Percentiles rank a stretch among this genome's conserved stretches.
Evolutionary conservation across 2,797 vertebrate genomes (phyloP).

Genomic region (Fistularia tabacaria): DNA sequence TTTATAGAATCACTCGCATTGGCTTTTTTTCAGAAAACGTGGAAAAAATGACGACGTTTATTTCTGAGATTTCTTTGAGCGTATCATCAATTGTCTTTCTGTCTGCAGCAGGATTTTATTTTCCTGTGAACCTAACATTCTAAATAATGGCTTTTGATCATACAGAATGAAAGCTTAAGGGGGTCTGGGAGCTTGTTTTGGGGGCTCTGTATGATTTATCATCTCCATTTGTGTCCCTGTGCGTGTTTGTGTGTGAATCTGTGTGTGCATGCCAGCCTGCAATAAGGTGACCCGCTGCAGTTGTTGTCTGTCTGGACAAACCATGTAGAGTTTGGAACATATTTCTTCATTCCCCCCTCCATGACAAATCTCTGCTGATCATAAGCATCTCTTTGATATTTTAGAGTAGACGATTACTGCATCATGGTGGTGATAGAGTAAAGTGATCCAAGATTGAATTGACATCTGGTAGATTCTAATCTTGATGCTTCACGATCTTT

Average conservation of each 20-base stretch:
- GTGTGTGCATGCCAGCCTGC: constrained; percentile 4
- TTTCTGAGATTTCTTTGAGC: no score
- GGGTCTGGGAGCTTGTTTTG: neutral
- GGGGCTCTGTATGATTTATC: neutral
- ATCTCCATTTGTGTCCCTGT: neutral
- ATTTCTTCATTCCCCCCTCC: constrained; percentile 5
- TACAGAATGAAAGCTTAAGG: no score
- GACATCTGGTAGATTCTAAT: constrained; percentile 23
- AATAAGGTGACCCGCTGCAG: constrained; percentile 53
- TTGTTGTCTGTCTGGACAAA: constrained; percentile 38
- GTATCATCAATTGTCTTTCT: no score
- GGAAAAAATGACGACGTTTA: no score
- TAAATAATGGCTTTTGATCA: no score
- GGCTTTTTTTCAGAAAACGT: no score
- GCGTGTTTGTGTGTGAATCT: neutral
- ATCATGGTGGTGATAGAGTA: constrained; percentile 37
- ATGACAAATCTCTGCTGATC: constrained; percentile 28
- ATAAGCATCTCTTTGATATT: constrained; percentile 20
- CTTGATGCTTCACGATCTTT: constrained; percentile 5
- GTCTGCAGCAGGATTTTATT: no score
- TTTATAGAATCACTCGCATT: no score
- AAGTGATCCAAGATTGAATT: constrained; percentile 21
- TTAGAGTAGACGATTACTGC: constrained; percentile 21
- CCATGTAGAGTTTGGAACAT: constrained; percentile 14
- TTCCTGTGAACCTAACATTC: no score